A percentile compares a stretch with the other conserved stretches of the same genome.
Conservation (phyloP, 2,113 vertebrate genomes). For the Gnathonemus echidnorhynchus region DNA sequence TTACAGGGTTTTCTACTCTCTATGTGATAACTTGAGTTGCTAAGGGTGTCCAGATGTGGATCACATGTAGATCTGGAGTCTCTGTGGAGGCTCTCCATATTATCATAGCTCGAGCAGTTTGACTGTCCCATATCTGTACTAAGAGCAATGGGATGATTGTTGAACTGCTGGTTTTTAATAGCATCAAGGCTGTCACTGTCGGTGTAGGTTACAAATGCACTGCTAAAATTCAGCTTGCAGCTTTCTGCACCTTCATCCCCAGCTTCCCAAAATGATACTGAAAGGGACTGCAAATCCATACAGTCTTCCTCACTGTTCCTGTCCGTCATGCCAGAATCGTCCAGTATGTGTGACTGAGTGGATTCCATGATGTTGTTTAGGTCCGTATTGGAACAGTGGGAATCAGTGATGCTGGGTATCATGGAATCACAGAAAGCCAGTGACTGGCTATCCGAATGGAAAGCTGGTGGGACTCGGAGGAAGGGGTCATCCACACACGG, state of each 20-base stretch:
- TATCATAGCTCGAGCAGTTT: background rate
- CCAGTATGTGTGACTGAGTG: conserved; percentile 43
- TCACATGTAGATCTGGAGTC: background rate
- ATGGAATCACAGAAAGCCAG: conserved; percentile 53
- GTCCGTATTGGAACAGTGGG: conserved; percentile 19
- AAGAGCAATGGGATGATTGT: background rate
- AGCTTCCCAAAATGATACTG: conserved; percentile 36
- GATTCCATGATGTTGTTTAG: conserved; percentile 33
- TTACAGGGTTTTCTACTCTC: background rate
- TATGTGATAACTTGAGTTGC: background rate
- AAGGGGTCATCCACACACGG: background rate
- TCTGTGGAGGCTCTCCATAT: background rate
- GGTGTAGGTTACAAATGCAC: conserved; percentile 20
- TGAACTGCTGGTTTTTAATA: background rate
- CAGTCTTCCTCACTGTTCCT: conserved; percentile 24
- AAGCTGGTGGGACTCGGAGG: conserved; percentile 25
- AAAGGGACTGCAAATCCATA: conserved; percentile 34
- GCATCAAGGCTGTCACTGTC: conserved; percentile 13
- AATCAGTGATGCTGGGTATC: conserved; percentile 39
- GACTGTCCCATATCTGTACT: background rate
- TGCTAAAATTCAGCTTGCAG: background rate
- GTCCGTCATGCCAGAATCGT: conserved; percentile 40
- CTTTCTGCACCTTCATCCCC: conserved; percentile 26
- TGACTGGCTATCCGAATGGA: conserved; percentile 34
- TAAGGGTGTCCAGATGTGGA: background rate